These are phyloP conservation scores for Pardalotus punctatus DNA, from an alignment of 2,113 vertebrate genomes.

Conservation along the genomic window DNA sequence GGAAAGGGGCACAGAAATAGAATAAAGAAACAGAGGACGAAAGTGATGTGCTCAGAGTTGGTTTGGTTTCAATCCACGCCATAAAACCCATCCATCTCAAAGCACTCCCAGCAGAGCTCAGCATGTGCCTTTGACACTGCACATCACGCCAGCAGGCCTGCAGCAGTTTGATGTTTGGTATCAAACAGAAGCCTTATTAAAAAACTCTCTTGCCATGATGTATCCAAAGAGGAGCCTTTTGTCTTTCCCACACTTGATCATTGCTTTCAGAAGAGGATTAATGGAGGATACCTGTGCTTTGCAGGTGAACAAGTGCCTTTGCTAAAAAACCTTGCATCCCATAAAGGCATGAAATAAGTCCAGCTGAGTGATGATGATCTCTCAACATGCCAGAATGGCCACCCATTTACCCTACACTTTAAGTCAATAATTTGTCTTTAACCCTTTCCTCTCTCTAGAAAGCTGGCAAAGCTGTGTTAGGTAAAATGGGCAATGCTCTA, in stretches of 20 bases:
- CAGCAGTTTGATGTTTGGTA: background rate
- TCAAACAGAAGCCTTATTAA: conserved; percentile 12
- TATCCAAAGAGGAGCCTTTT: background rate
- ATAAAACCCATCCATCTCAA: background rate
- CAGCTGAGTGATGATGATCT: background rate
- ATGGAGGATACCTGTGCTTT: background rate
- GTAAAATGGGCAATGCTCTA: background rate
- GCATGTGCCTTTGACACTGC: background rate
- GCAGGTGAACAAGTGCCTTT: background rate
- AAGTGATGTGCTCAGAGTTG: background rate
- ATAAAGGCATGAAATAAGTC: background rate
- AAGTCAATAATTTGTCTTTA: background rate
- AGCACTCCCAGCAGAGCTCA: background rate
- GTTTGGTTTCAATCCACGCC: background rate
- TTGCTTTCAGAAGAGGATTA: background rate
- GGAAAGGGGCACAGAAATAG: background rate
- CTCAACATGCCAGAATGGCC: background rate
- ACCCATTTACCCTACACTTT: background rate
- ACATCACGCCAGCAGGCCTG: background rate
- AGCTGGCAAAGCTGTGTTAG: background rate
- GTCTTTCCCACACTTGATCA: background rate
- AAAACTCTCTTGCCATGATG: background rate
- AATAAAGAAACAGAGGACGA: background rate
- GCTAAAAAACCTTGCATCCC: background rate
- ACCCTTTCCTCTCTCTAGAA: background rate